Conservation (phyloP, 2,888 invertebrate species). For the Petrophora chlorosata region DNA sequence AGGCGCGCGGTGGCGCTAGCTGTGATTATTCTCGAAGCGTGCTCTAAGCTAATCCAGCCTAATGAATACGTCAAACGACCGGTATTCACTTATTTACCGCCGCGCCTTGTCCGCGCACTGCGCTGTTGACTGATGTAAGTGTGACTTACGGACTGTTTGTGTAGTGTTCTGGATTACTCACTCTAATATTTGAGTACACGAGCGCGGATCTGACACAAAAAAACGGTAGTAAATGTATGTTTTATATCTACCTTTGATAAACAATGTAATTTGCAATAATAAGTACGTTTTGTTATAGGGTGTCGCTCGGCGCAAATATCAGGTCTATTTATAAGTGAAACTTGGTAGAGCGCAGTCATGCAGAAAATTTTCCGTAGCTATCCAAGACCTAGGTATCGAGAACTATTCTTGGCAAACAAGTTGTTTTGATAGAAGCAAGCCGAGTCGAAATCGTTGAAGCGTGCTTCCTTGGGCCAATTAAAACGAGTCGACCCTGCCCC, state of each 20-base stretch:
- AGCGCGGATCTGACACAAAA: not conserved
- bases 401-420: conserved; percentile 42
- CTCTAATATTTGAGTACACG: conserved; percentile 13
- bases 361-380: conserved; percentile 26
- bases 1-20: not conserved
- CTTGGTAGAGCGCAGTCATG: conserved; percentile 15
- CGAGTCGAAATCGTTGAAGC: conserved; percentile 63
- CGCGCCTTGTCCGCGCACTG: conserved; percentile 18
- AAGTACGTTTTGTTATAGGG: not conserved
- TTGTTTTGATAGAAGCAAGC: conserved; percentile 35
- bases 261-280: not conserved
- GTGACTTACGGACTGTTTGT: conserved; percentile 18
- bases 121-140: conserved; percentile 20
- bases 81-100: conserved; percentile 35
- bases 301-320: conserved; percentile 10
- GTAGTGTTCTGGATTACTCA: conserved; percentile 14
- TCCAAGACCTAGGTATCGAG: conserved; percentile 25
- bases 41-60: conserved; percentile 37
- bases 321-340: conserved; percentile 4
- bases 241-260: too few relatives aligned
- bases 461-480: conserved; percentile 74
- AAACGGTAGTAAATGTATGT: not conserved
- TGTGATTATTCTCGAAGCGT: conserved; percentile 16
- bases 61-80: conserved; percentile 46
- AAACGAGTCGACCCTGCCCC: conserved; percentile 49